A percentile compares a stretch with the other conserved stretches of the same genome.
phyloP scores from a whole-genome alignment of 2,113 vertebrate genomes.

The Salvelinus fontinalis region DNA sequence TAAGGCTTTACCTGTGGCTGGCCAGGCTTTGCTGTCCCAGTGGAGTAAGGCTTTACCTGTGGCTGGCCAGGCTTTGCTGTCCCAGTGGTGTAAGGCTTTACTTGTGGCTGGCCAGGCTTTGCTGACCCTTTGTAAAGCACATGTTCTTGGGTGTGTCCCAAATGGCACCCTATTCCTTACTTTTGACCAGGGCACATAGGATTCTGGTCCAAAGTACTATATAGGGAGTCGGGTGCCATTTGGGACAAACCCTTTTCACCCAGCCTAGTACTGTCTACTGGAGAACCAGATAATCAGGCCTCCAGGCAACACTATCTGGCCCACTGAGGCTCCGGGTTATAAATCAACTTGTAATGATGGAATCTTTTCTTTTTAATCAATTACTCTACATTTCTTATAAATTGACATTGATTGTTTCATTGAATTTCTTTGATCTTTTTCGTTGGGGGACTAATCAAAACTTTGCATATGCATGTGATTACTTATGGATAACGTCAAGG shows the following conservation, averaged over 20 bases:
- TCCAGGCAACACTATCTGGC: not conserved
- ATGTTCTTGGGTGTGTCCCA: slow-evolving; percentile 7
- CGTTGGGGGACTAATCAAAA: no score
- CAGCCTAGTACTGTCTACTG: slow-evolving; percentile 29
- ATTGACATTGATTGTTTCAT: no score
- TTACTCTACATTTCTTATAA: no score
- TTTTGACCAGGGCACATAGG: no score
- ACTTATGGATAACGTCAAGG: no score
- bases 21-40: slow-evolving; percentile 32
- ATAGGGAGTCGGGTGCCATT: no score
- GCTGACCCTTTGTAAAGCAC: slow-evolving; percentile 41
- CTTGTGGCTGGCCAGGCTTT: slow-evolving; percentile 12
- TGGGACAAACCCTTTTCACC: not conserved
- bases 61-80: slow-evolving; percentile 41
- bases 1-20: slow-evolving; percentile 40
- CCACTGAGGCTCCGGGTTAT: not conserved
- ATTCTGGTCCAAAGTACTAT: no score
- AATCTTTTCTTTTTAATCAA: not conserved
- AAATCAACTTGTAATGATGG: slow-evolving; percentile 3
- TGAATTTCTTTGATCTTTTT: no score
- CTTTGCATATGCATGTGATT: no score
- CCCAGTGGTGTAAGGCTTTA: slow-evolving; percentile 45
- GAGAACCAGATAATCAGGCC: slow-evolving; percentile 2
- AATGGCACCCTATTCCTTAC: no score
- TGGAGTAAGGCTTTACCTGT: slow-evolving; percentile 38